Evolutionary conservation across 2,888 invertebrate genomes (phyloP).

Genomic region (Macaria liturata): DNA sequence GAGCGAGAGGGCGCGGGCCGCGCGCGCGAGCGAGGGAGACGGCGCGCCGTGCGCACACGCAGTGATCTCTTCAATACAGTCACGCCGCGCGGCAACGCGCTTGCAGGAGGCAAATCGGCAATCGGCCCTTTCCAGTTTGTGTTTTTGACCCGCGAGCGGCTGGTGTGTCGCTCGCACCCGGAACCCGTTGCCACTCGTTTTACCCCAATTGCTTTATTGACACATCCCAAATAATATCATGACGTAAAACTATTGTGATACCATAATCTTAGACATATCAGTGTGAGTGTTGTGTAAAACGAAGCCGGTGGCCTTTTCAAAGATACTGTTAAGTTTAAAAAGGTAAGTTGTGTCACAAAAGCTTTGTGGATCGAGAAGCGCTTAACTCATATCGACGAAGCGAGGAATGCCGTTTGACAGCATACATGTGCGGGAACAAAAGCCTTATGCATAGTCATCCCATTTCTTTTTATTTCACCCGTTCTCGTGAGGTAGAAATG

Average conservation of each 20-base stretch:
- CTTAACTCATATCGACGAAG: slow-evolving; percentile 77
- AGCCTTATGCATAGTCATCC: slow-evolving; percentile 78
- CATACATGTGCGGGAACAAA: slow-evolving; percentile 81
- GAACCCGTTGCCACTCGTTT: slow-evolving; percentile 67
- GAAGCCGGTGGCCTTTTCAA: slow-evolving; percentile 57
- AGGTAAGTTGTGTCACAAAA: slow-evolving; percentile 81
- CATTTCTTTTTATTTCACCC: slow-evolving; percentile 67
- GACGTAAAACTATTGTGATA: slow-evolving; percentile 62
- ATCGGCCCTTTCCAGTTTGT: slow-evolving; percentile 73
- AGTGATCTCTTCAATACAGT: slow-evolving; percentile 61
- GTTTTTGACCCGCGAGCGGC: slow-evolving; percentile 71
- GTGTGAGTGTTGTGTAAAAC: slow-evolving; percentile 68
- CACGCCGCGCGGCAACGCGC: slow-evolving; percentile 46
- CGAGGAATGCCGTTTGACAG: slow-evolving; percentile 81
- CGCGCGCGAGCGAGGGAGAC: slow-evolving; percentile 16
- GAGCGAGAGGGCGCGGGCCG: slow-evolving; percentile 26
- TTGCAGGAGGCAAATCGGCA: slow-evolving; percentile 64
- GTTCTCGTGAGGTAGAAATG: slow-evolving; percentile 57
- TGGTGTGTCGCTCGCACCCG: slow-evolving; percentile 68
- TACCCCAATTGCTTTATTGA: slow-evolving; percentile 61
- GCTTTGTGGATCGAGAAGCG: slow-evolving; percentile 75
- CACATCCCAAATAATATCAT: slow-evolving; percentile 63
- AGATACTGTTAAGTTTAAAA: slow-evolving; percentile 79
- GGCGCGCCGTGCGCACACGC: slow-evolving; percentile 61
- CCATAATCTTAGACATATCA: slow-evolving; percentile 51